phyloP scores from a whole-genome alignment of 2,888 invertebrate species.

The Dryobota labecula region DNA sequence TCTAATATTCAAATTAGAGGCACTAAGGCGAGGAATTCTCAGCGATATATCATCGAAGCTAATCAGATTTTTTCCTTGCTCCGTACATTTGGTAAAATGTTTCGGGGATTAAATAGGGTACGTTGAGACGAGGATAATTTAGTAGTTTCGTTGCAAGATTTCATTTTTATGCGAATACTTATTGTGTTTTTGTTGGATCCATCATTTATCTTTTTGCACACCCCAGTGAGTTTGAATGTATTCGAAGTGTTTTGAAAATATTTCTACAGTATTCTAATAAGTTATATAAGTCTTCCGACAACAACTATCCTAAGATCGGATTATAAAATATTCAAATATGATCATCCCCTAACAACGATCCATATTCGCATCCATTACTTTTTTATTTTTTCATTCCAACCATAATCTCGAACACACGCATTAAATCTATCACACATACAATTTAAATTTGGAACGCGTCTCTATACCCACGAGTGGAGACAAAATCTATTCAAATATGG shows the following conservation, averaged over 20 bases:
- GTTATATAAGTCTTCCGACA: constrained; percentile 1
- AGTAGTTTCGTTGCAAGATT: constrained; percentile 75
- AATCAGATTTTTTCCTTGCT: constrained; percentile 85
- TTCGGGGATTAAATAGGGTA: constrained; percentile 81
- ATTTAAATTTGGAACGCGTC: constrained; percentile 68
- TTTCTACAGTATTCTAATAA: constrained; percentile 26
- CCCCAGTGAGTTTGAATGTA: constrained; percentile 31
- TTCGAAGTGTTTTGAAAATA: constrained; percentile 25
- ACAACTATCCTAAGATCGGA: constrained; percentile 5
- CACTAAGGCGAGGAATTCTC: constrained; percentile 86
- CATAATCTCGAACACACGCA: constrained; percentile 50
- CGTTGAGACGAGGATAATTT: constrained; percentile 70
- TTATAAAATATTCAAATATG: constrained; percentile 57
- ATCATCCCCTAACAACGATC: constrained; percentile 28
- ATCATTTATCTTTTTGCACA: constrained; percentile 49
- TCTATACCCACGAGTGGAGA: constrained; percentile 62
- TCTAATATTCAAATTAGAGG: constrained; percentile 90
- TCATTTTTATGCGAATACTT: constrained; percentile 64
- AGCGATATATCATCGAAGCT: constrained; percentile 89
- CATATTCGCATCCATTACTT: constrained; percentile 29
- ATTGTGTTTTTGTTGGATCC: constrained; percentile 62
- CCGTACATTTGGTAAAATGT: constrained; percentile 81
- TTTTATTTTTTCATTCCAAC: constrained; percentile 44
- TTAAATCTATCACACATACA: constrained; percentile 62
- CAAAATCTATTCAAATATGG: constrained; percentile 70